Base-by-base conservation (phyloP, 23 tunicate genomes). In the Oikopleura dioica region DNA sequence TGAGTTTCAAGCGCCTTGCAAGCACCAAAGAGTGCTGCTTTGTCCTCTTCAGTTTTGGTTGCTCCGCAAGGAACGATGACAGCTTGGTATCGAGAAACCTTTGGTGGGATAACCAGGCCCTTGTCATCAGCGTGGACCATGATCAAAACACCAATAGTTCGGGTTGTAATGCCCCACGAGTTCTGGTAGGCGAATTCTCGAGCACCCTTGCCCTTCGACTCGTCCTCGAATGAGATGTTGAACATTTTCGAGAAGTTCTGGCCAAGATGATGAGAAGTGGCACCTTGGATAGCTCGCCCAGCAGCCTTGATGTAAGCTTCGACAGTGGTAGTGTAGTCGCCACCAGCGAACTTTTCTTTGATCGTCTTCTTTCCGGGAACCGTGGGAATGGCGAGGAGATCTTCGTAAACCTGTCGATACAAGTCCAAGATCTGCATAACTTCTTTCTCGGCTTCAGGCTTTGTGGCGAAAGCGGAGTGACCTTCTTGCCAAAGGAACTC, bases 401-500 rank as follows among this genome's bases (percentile, higher is more conserved):
- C 96, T 75, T 89, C 96, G 35, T 89, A 89, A 28, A 89, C 86
- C 68, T 77, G 82, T 0, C 89, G 89, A 78, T 89, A 89, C 36
- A 82, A 68, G 36, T 89, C 96, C 79, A 89, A 78, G 16, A 89
- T 88, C 38, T 81, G 78, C 72, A 77, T 38, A 58, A 89, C 96
- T 80, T 89, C 96, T 82, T 84, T 75, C 33, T 77, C 81, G n/a
- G 96, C 96, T 69, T 84, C 89, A 1, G 76, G 68, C 36, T 82
- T 79, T 4, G 78, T 77, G 12, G 96, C 89, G 72, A 84, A 84
- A 23, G 96, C 96, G 75, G 79, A 79, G 89, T 89, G 96, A 37
- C 96, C 96, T 84, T 89, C 96, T 67, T 89, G 96, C 96, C 96
- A 89, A 30, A 89, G 38, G 79, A 89, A 84, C 79, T 89, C 96